Base-by-base conservation (phyloP, 2,888 invertebrate genomes). In the Molorchus minor region DNA sequence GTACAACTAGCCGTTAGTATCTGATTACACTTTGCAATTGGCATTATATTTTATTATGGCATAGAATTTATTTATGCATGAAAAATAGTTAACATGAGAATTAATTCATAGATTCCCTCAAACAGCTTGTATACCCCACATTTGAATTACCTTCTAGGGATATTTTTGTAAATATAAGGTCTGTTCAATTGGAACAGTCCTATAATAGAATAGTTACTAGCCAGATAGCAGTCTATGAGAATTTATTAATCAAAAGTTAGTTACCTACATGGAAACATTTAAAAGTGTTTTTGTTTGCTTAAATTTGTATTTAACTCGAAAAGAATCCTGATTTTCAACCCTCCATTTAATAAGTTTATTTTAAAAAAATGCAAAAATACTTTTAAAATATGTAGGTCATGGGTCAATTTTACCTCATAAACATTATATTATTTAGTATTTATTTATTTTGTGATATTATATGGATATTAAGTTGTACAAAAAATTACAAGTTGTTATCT, bases 401-500 rank as follows among this genome's bases (percentile, higher is more conserved):
- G 20, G 20, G n/a, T 36, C 20, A 35, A 35, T 15, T 36, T 36
- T 20, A 38, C 19, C 20, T n/a, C n/a, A n/a, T n/a, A n/a, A n/a
- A n/a, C n/a, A n/a, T n/a, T n/a, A n/a, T n/a, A n/a, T 47, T 17
- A 17, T 47, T 20, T 47, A 15, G 20, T 49, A 25, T 38, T 40
- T 49, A 38, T 38, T 19, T 49, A 38, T 40, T 47, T 47, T 19
- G n/a, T 19, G 20, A 17, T 47, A 35, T 17, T 49, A 17, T 7
- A n/a, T 36, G 30, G n/a, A 10, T 35, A 30, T 38, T 49, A 38
- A 36, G 36, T 25, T 49, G 15, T 25, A 49, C 16, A 8, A 49
- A 38, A 49, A 38, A 46, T 55, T 55, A 46, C 46, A 35, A 55
- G 46, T 55, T 55, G 55, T 55, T 55, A 46, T 19, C 38, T 55